Conservation (phyloP, 2,113 vertebrate species). For the Pholis gunnellus region DNA sequence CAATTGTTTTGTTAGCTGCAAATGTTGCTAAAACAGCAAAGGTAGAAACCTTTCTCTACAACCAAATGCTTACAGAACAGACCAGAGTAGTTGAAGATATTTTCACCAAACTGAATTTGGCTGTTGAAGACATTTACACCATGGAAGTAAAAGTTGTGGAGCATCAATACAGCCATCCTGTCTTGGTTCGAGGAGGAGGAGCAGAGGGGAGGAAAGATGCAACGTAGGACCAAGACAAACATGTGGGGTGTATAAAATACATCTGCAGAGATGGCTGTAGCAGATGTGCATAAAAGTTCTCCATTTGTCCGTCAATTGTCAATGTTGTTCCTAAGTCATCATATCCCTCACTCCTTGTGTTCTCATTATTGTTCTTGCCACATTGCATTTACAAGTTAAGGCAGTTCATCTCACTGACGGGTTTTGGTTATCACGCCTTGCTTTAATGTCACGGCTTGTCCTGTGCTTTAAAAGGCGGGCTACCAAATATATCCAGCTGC, state of each 20-base stretch:
- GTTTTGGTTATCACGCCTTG: neutral
- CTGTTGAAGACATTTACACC: neutral
- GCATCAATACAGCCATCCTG: neutral
- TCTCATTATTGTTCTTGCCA: conserved; percentile 7
- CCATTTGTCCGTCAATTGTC: conserved; percentile 16
- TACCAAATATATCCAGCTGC: neutral
- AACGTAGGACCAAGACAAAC: neutral
- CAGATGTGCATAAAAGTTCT: neutral
- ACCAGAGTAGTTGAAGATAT: neutral
- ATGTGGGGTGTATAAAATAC: neutral
- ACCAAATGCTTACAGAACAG: neutral
- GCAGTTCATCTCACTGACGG: conserved; percentile 6
- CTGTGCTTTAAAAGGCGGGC: neutral
- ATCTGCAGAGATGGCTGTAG: neutral
- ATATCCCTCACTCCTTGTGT: neutral
- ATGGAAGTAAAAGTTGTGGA: neutral
- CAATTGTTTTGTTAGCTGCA: neutral
- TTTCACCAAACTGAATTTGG: neutral
- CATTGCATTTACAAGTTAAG: conserved; percentile 15
- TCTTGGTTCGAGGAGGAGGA: neutral
- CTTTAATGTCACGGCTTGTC: conserved; percentile 16
- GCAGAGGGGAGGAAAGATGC: neutral
- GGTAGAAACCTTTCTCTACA: neutral
- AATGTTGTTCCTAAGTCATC: neutral
- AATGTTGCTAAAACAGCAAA: neutral